Percentiles rank a stretch among this genome's conserved stretches.
Evolutionary conservation across 1,140 invertebrate genomes (phyloP).

Genomic region (Orius laevigatus): DNA sequence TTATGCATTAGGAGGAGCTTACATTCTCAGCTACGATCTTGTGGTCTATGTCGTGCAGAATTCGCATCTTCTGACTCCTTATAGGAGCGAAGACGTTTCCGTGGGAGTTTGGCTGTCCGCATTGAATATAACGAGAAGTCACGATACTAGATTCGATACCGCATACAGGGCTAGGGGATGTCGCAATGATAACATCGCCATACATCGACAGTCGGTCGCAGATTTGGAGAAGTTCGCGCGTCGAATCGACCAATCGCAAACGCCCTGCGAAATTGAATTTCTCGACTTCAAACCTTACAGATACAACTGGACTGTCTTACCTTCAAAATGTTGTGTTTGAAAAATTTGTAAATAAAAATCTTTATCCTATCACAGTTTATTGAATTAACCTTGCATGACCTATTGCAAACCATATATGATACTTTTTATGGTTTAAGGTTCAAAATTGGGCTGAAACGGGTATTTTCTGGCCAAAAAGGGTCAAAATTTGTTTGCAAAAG

Average conservation of each 20-base stretch:
- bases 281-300: too few species aligned
- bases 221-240: constrained; percentile 50
- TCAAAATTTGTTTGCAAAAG: too few species aligned
- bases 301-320: too few species aligned
- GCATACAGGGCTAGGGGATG: constrained; percentile 82
- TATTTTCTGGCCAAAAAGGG: too few species aligned
- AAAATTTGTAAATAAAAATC: too few species aligned
- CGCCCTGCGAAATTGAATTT: constrained; percentile 49
- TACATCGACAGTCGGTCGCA: constrained; percentile 61
- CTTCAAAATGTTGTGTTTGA: too few species aligned
- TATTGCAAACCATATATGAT: too few species aligned
- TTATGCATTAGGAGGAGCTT: constrained; percentile 91
- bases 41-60: constrained; percentile 66
- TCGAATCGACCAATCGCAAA: constrained; percentile 38
- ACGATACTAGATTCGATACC: constrained; percentile 88
- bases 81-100: constrained; percentile 85
- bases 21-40: constrained; percentile 69
- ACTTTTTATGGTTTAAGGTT: too few species aligned
- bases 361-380: too few species aligned
- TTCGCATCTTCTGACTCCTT: constrained; percentile 46
- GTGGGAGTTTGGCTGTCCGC: constrained; percentile 84
- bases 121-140: constrained; percentile 66
- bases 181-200: constrained; percentile 65
- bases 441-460: too few species aligned
- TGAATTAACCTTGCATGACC: too few species aligned